phyloP scores from a whole-genome alignment of 2,888 invertebrate species.

The Galeopsomyia nigrocyanea region DNA sequence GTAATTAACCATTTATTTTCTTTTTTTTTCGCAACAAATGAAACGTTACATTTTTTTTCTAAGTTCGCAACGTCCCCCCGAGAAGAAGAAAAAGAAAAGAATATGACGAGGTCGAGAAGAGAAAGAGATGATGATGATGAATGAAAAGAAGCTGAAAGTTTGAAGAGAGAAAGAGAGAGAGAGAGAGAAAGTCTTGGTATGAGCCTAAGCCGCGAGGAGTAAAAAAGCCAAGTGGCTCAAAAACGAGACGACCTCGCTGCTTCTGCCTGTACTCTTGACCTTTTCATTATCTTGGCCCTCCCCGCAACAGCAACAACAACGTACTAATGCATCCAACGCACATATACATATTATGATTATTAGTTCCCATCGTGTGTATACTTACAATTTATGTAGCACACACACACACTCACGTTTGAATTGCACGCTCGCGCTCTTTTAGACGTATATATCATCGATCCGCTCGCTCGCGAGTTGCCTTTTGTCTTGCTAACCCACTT shows the following conservation, averaged over 20 bases:
- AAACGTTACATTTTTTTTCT: too few species aligned
- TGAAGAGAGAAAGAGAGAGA: constrained; percentile 8
- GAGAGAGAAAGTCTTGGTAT: background rate
- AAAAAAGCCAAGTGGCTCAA: constrained; percentile 18
- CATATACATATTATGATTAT: background rate
- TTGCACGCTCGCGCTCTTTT: background rate
- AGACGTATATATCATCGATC: background rate
- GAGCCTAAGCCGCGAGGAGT: background rate
- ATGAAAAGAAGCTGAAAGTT: background rate
- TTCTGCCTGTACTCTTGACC: constrained; percentile 61
- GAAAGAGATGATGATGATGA: background rate
- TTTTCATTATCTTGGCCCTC: constrained; percentile 53
- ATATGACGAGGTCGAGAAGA: constrained; percentile 16
- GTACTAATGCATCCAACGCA: background rate
- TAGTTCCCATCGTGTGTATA: constrained; percentile 5
- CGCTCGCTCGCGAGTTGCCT: constrained; percentile 1
- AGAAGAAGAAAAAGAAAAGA: background rate
- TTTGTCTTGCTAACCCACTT: constrained; percentile 22
- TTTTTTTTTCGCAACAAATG: too few species aligned
- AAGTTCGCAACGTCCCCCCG: too few species aligned
- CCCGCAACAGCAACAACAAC: too few species aligned
- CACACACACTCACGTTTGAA: too few species aligned
- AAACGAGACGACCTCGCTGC: constrained; percentile 52
- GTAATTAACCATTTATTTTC: too few species aligned
- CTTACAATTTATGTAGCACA: constrained; percentile 1